These are phyloP conservation scores for Montipora efflorescens DNA, from an alignment of 64 coral and sea anemone genomes.

Conservation along the genomic window DNA sequence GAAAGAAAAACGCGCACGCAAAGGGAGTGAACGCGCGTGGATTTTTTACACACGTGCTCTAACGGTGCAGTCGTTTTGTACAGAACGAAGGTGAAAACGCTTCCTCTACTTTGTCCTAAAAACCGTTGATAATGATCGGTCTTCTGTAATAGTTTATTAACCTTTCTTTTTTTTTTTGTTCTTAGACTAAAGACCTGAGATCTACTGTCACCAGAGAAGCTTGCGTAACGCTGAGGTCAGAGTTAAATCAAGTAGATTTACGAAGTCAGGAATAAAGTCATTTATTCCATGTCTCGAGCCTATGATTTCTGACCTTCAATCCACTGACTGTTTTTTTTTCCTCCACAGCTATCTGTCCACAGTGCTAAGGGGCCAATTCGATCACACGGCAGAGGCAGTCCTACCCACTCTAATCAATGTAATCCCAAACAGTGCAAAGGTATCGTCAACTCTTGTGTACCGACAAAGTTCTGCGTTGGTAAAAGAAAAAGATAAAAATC, in stretches of 20 bases:
- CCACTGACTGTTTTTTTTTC: neutral
- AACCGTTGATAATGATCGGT: neutral
- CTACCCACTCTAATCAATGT: conserved; percentile 88
- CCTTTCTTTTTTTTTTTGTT: neutral
- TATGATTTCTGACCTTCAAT: neutral
- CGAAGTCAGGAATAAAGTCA: no score
- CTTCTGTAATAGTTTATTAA: neutral
- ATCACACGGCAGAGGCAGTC: conserved; percentile 90
- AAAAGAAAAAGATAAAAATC: no score
- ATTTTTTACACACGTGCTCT: no score
- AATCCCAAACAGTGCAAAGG: conserved; percentile 96
- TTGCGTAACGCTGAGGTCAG: conserved; percentile 92
- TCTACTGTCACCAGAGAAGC: conserved; percentile 90
- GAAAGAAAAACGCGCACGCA: no score
- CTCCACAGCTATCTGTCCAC: conserved; percentile 85
- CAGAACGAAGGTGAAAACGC: no score
- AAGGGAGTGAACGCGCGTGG: no score
- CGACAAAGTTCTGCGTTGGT: neutral
- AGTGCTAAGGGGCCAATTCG: conserved; percentile 87
- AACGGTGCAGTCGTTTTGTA: no score
- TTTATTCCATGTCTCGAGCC: no score
- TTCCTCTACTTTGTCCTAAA: no score
- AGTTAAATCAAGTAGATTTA: no score
- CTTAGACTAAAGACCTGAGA: conserved; percentile 90
- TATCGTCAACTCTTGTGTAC: neutral